Percentiles rank a stretch among this genome's conserved stretches.
phyloP scores from a whole-genome alignment of 2,797 vertebrate species.

The Craterocephalus amniculus region DNA sequence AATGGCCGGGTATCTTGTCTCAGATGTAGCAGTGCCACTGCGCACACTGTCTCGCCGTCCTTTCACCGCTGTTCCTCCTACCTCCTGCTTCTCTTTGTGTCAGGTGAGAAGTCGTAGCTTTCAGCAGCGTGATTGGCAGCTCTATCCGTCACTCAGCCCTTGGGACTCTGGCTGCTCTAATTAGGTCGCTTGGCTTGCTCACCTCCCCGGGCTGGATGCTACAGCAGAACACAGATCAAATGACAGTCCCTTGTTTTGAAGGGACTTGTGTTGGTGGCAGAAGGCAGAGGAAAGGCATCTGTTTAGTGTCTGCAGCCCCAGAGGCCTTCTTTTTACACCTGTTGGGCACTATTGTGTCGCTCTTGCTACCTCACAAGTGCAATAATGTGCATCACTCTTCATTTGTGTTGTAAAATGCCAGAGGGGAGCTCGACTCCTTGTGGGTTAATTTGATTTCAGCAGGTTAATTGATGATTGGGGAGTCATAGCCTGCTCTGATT shows the following conservation, averaged over 20 bases:
- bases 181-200: slow-evolving; percentile 82
- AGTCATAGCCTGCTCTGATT: slow-evolving; percentile 70
- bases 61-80: slow-evolving; percentile 29
- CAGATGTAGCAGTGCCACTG: slow-evolving; percentile 33
- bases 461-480: slow-evolving; percentile 79
- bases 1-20: slow-evolving; percentile 51
- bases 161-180: slow-evolving; percentile 81
- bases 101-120: slow-evolving; percentile 77
- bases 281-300: slow-evolving; percentile 77
- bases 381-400: slow-evolving; percentile 70
- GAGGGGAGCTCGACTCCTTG: slow-evolving; percentile 67
- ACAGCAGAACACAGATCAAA: slow-evolving; percentile 77
- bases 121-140: slow-evolving; percentile 79
- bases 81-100: slow-evolving; percentile 61
- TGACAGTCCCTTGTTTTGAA: slow-evolving; percentile 76
- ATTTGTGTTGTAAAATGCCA: slow-evolving; percentile 69
- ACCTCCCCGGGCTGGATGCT: slow-evolving; percentile 80
- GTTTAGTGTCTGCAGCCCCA: slow-evolving; percentile 69
- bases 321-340: slow-evolving; percentile 74
- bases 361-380: slow-evolving; percentile 51
- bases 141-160: slow-evolving; percentile 84
- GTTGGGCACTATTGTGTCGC: slow-evolving; percentile 66
- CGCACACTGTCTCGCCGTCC: slow-evolving; percentile 59
- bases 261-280: slow-evolving; percentile 76
- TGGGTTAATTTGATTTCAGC: slow-evolving; percentile 79